Evolutionary conservation across 2,113 vertebrate genomes (phyloP).

Genomic region (Xenopus borealis): DNA sequence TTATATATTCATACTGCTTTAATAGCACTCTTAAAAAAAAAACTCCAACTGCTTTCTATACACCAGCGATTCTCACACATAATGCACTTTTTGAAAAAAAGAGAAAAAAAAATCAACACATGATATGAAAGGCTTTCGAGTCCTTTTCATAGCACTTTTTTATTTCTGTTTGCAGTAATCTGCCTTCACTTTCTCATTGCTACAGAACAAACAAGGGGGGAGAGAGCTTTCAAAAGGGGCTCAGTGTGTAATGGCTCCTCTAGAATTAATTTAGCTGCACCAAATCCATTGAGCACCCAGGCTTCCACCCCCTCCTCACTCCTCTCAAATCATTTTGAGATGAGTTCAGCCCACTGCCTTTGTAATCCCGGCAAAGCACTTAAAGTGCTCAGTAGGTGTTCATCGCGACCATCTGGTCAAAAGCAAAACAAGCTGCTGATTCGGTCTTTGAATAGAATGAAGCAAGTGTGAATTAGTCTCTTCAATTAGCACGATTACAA

Average conservation of each 20-base stretch:
- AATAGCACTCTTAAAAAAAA: slow-evolving; percentile 81
- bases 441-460: slow-evolving; percentile 80
- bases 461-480: slow-evolving; percentile 95
- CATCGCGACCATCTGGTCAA: slow-evolving; percentile 99
- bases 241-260: slow-evolving; percentile 80
- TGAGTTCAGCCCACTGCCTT: slow-evolving; percentile 87
- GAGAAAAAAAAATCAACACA: slow-evolving; percentile 78
- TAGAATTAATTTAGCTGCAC: slow-evolving; percentile 86
- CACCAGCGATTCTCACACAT: slow-evolving; percentile 79
- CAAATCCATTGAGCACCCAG: slow-evolving; percentile 79
- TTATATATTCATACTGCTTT: slow-evolving; percentile 80
- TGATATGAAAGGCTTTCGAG: slow-evolving; percentile 83
- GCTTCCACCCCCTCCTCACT: slow-evolving; percentile 45
- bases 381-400: slow-evolving; percentile 99
- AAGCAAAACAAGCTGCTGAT: slow-evolving; percentile 86
- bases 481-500: slow-evolving; percentile 99
- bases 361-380: slow-evolving; percentile 99
- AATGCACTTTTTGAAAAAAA: slow-evolving; percentile 66
- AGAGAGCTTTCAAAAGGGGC: slow-evolving; percentile 82
- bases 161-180: slow-evolving; percentile 86
- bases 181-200: slow-evolving; percentile 86
- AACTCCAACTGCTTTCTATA: slow-evolving; percentile 80
- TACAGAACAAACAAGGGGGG: slow-evolving; percentile 84
- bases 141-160: slow-evolving; percentile 75
- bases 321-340: slow-evolving; percentile 84